Base-by-base conservation (phyloP, 2,888 invertebrate genomes). In the Diadegma fenestrale region DNA sequence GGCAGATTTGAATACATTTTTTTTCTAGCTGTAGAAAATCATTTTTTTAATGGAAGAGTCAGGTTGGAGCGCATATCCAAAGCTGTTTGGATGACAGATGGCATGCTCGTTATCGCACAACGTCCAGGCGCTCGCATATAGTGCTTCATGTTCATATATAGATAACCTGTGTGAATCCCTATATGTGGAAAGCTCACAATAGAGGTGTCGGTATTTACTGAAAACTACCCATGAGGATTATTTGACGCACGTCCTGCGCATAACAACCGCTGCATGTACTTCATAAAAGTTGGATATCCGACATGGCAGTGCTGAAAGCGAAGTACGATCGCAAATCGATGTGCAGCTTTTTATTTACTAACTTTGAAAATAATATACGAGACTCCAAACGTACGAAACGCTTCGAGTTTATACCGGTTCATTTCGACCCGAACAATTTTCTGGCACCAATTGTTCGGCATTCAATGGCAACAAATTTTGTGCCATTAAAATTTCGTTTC, bases 31-130 rank as follows among this genome's bases (percentile, higher is more conserved):
- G 61, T 17, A 73, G 8, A 19, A 6, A 6, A 68, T 26, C 17
- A 68, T 68, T 26, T 61, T 75, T 63, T 63, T 45, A 17, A 58
- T 41, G 41, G 41, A 41, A 19, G 58, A 41, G 41, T 58, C 72
- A 58, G 54, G 54, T 7, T 41, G 7, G 54, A 26, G 41, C 22
- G 54, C 41, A 72, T 72, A 26, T 22, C 14, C 22, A 19, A 22
- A 41, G 19, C 51, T 51, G 37, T 68, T 41, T 45, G 33, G 63
- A 41, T 61, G 43, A 83, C 73, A 51, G 69, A 79, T 68, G 68
- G 73, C 79, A 73, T 45, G 72, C 72, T 51, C 83, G 83, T 83
- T 83, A 83, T 83, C 83, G 68, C 48, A 51, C 73, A 63, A 61
- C 72, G 75, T 61, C 61, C 79, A 83, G 83, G 73, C 79, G 69